These are phyloP conservation scores for Temnothorax nylanderi DNA, from an alignment of 1,140 invertebrate genomes.

Conservation along the genomic window DNA sequence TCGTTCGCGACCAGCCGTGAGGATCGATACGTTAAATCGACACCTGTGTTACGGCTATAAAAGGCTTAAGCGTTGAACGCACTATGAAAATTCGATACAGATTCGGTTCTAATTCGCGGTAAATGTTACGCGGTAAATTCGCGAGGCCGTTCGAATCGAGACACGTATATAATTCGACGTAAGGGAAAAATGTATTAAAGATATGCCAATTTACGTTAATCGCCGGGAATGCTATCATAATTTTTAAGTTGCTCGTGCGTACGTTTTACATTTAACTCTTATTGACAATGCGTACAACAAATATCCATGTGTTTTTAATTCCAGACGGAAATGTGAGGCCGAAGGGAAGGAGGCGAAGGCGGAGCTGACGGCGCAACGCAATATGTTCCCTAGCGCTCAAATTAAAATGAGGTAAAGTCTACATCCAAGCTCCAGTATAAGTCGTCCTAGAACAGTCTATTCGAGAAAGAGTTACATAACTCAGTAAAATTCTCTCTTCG, in stretches of 20 bases:
- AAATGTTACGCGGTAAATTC: neutral
- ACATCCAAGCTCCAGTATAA: slow-evolving; percentile 30
- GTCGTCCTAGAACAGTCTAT: neutral
- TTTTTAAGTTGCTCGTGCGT: neutral
- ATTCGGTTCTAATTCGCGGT: neutral
- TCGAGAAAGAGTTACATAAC: slow-evolving; percentile 19
- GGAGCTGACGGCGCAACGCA: slow-evolving; percentile 87
- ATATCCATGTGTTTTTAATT: slow-evolving; percentile 73
- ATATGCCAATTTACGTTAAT: neutral
- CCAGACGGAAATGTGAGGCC: slow-evolving; percentile 87
- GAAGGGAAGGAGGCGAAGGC: slow-evolving; percentile 88
- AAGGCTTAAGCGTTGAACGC: slow-evolving; percentile 42
- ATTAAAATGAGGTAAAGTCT: slow-evolving; percentile 88
- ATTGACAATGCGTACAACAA: neutral
- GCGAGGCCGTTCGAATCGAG: neutral
- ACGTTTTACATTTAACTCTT: neutral
- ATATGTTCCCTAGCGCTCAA: slow-evolving; percentile 88
- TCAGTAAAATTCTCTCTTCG: neutral
- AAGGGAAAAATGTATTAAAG: neutral
- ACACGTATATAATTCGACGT: neutral
- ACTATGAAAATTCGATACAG: neutral
- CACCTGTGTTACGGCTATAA: slow-evolving; percentile 38
- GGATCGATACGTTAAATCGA: slow-evolving; percentile 71
- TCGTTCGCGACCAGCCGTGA: slow-evolving; percentile 18
- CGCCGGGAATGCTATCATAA: neutral